Base-by-base conservation (phyloP, 2,797 vertebrate genomes). In the Astyanax mexicanus region DNA sequence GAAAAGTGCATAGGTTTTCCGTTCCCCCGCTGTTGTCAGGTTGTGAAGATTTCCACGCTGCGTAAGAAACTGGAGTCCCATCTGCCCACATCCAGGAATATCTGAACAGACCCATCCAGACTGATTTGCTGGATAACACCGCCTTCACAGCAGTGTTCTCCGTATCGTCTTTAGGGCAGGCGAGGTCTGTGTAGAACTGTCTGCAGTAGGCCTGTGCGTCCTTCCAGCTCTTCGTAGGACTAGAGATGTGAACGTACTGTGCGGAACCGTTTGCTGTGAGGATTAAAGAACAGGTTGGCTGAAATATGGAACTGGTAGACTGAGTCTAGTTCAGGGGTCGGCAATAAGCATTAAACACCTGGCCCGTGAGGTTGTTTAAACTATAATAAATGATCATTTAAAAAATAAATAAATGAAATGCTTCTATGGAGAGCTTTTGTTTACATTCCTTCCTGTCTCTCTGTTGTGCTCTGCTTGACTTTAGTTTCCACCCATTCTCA, bases 61-160 rank as follows among this genome's bases (percentile, higher is more conserved):
- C 47, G 38, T 80, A 84, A 0, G 75, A 29, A 17, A 21, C 70
- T 9, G 2, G 29, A 0, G 38, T 37, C 13, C 45, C 45, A 15
- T 45, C 42, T 10, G 42, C 45, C 42, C 42, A 45, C 42, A 45
- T 45, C 42, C 84, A 88, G 40, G 66, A 2, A 21, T 74, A 74
- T 38, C 69, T 78, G 58, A n/a, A 74, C 25, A 89, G 78, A 42
- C 85, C 81, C 3, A 84, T 85, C 88, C 86, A 88, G 68, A 27
- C 57, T 1, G 0, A 0, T 7, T 0, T 0, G 0, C 70, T 3
- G 9, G 62, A 69, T n/a, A 54, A 21, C 11, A 0, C 1, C 0
- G 0, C 27, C 44, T 75, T 82, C 84, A 80, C 58, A 80, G 90
- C 92, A 89, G 90, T 90, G 92, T 93, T 92, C 92, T 93, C 37